These are phyloP conservation scores for Drosophila bunnanda DNA, from an alignment of 2,888 invertebrate species.

Conservation along the genomic window DNA sequence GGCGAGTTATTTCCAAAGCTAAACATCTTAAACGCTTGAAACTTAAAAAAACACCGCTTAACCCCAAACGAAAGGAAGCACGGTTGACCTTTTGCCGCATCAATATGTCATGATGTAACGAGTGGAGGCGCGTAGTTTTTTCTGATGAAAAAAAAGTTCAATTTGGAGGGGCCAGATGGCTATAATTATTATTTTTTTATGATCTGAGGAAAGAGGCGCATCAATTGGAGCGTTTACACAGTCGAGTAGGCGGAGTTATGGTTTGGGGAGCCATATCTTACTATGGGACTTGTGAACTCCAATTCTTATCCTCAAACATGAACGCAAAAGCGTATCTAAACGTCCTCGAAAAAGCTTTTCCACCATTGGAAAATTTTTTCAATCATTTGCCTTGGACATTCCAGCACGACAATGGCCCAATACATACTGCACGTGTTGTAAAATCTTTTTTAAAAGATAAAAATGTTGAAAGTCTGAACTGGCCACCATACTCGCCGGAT, in stretches of 20 bases:
- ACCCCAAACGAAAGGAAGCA: constrained; percentile 3
- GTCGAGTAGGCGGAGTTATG: background rate
- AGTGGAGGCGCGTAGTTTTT: constrained; percentile 2
- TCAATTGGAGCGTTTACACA: background rate
- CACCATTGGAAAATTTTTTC: constrained; percentile 1
- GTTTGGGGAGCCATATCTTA: constrained; percentile 3
- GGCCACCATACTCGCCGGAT: too few species aligned
- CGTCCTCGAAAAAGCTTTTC: constrained; percentile 1
- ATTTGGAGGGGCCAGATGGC: background rate
- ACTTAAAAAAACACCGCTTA: constrained; percentile 1
- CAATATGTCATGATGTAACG: constrained; percentile 7
- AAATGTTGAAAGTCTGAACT: too few species aligned
- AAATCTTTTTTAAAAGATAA: background rate
- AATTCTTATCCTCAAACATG: constrained; percentile 1
- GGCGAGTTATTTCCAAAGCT: constrained; percentile 12
- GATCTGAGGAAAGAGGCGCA: background rate
- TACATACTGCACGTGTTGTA: too few species aligned
- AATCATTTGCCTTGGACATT: constrained; percentile 1
- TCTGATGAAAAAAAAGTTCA: constrained; percentile 1
- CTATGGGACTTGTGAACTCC: constrained; percentile 1
- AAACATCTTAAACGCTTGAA: constrained; percentile 1
- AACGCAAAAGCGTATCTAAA: background rate
- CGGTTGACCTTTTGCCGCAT: constrained; percentile 3
- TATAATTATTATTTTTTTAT: background rate
- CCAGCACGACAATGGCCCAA: background rate